Evolutionary conservation across 2,113 vertebrate species (phyloP).

Genomic region (Aegotheles bennettii): DNA sequence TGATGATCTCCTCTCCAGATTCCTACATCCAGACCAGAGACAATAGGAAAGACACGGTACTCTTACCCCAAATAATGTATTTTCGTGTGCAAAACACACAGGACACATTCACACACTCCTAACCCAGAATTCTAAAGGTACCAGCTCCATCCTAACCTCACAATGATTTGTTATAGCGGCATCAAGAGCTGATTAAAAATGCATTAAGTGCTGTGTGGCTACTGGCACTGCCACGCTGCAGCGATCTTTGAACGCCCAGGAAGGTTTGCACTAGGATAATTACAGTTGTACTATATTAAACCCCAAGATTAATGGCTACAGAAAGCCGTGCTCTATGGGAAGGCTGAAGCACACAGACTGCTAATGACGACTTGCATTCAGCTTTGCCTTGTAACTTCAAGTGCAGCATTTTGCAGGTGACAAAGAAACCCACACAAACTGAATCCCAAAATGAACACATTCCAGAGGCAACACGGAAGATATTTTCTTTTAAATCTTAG

Average conservation of each 20-base stretch:
- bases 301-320: not conserved
- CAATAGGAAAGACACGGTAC: accelerated
- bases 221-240: not conserved
- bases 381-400: not conserved
- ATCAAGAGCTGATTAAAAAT: not conserved
- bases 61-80: not conserved
- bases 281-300: not conserved
- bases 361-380: not conserved
- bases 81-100: not conserved
- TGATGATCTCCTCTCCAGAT: not conserved
- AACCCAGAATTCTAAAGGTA: not conserved
- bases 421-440: not conserved
- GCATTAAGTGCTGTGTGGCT: not conserved
- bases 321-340: not conserved
- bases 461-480: not conserved
- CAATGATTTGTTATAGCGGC: not conserved
- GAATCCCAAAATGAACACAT: not conserved
- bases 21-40: not conserved
- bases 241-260: not conserved
- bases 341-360: not conserved
- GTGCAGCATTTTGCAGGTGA: not conserved
- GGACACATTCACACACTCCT: not conserved
- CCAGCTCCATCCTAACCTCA: not conserved
- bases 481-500: not conserved
- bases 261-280: not conserved